Base-by-base conservation (phyloP, 2,797 vertebrate genomes). In the Coranthus polyacanthus region DNA sequence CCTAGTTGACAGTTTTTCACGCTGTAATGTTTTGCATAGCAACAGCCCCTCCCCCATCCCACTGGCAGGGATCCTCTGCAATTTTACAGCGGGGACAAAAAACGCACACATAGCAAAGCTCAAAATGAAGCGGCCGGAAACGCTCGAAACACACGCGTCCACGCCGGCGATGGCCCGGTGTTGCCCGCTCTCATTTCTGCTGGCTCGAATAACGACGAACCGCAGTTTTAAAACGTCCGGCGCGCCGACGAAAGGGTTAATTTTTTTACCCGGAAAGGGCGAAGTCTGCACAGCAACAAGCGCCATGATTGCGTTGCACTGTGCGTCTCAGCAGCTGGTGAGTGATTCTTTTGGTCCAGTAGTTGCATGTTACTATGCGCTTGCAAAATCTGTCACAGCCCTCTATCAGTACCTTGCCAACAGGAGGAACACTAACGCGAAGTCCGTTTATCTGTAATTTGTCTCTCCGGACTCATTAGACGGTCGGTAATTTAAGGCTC, bases 241-340 rank as follows among this genome's bases (percentile, higher is more conserved):
- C 11, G 11, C 65, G 75, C 60, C 52, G 12, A 65, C 34, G 74
- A 92, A 93, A 84, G n/a, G 56, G 94, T 95, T 94, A 94, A 93
- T 58, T 45, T 11, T 43, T 44, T 17, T 3, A 78, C 87, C 89
- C 85, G 89, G 88, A 92, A 91, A 89, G 81, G 86, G 89, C 76
- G 80, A 94, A 94, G 92, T 94, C 94, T 95, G 94, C 93, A 93
- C 94, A 90, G 94, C 94, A 95, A 95, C 93, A 94, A 93, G 92
- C 92, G 89, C 92, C 92, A 90, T 87, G 88, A 93, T 92, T 94
- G 92, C 93, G 93, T 93, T 82, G 92, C 91, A 79, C 72, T 55
- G 83, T 41, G 88, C 87, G 90, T 90, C 90, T 89, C 88, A 84
- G 90, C 89, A 88, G 88, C 92, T 93, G 92, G 92, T 92, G 90